These are phyloP conservation scores for Mergus octosetaceus DNA, from an alignment of 2,797 vertebrate species.

Conservation along the genomic window DNA sequence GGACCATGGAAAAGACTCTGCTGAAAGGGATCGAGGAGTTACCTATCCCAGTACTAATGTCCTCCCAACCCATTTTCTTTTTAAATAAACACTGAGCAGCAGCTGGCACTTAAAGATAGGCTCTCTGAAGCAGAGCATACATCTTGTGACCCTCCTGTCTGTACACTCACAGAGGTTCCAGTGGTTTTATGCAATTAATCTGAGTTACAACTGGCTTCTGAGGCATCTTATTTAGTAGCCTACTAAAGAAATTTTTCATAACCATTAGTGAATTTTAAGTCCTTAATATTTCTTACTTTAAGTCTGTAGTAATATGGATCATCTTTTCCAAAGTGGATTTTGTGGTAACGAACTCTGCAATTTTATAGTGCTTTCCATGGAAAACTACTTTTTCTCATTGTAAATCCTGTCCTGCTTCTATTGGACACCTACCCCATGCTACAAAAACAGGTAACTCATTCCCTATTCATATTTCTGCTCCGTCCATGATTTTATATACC, in stretches of 20 bases:
- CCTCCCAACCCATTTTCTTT: too few species aligned
- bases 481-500: background rate
- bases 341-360: background rate
- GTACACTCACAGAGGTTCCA: background rate
- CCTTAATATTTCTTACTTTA: background rate
- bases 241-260: background rate
- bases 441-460: background rate
- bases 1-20: fast-evolving
- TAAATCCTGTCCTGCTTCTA: background rate
- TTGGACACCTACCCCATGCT: background rate
- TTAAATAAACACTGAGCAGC: background rate
- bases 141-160: background rate
- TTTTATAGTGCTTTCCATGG: background rate
- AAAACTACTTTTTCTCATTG: background rate
- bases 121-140: background rate
- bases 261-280: background rate
- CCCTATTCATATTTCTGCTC: background rate
- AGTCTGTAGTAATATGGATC: background rate
- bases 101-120: background rate
- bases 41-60: background rate
- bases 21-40: background rate
- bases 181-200: background rate
- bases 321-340: background rate
- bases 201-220: background rate
- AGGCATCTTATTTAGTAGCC: background rate